phyloP scores from a whole-genome alignment of 2,797 vertebrate genomes.

The Botia kubotai region DNA sequence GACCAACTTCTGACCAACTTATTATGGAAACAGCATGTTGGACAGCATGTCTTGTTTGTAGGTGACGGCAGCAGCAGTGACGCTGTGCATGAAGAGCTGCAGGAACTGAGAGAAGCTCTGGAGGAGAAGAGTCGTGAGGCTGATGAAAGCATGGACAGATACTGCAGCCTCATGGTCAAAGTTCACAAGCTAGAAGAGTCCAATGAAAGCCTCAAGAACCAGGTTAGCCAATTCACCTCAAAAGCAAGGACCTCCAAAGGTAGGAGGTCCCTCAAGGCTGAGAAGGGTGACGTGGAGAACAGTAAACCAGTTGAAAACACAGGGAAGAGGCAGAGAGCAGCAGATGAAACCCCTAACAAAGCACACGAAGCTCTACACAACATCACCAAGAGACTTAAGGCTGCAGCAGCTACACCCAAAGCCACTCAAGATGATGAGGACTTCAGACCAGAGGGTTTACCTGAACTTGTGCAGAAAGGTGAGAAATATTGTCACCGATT shows the following conservation, averaged over 20 bases:
- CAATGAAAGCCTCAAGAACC: constrained; percentile 78
- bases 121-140: constrained; percentile 84
- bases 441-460: constrained; percentile 83
- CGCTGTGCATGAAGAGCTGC: constrained; percentile 70
- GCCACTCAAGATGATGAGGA: constrained; percentile 59
- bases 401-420: constrained; percentile 58
- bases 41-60: constrained; percentile 6
- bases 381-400: constrained; percentile 76
- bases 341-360: constrained; percentile 57
- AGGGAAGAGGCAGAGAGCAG: constrained; percentile 58
- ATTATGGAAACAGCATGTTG: not conserved
- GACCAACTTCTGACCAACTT: not conserved
- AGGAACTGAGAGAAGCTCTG: constrained; percentile 77
- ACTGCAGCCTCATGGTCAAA: constrained; percentile 84
- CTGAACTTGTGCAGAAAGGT: constrained; percentile 88
- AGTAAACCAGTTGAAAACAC: constrained; percentile 53
- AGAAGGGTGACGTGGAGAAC: constrained; percentile 54
- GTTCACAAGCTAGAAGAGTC: constrained; percentile 86
- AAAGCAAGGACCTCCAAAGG: constrained; percentile 62
- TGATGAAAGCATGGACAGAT: constrained; percentile 88
- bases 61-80: constrained; percentile 29
- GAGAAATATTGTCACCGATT: constrained; percentile 40
- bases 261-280: constrained; percentile 33
- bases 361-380: constrained; percentile 76
- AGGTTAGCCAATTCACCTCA: constrained; percentile 75